Evolutionary conservation across 2,888 invertebrate species (phyloP).

Genomic region (Caenorhabditis angaria): DNA sequence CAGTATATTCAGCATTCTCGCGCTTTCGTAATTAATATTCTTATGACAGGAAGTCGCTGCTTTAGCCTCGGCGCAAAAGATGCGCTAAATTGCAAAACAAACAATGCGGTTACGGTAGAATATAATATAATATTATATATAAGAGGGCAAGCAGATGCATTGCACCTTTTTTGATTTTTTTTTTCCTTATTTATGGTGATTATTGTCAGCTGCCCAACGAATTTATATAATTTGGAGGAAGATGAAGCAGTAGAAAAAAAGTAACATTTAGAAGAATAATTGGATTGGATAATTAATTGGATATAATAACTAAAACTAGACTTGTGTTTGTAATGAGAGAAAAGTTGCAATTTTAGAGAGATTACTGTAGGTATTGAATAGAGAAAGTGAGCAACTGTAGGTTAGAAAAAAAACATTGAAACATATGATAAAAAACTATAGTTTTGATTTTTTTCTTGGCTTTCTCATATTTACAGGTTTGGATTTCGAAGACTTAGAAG

Average conservation of each 20-base stretch:
- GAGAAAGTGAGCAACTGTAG: too few relatives aligned
- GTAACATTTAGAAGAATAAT: neutral
- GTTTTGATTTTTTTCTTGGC: too few relatives aligned
- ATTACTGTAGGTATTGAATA: too few relatives aligned
- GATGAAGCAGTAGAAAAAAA: neutral
- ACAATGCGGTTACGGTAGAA: constrained; percentile 43
- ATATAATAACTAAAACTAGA: too few relatives aligned
- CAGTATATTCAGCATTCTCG: neutral
- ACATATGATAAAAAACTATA: too few relatives aligned
- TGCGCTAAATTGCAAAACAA: constrained; percentile 45
- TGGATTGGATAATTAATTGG: too few relatives aligned
- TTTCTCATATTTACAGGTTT: too few relatives aligned
- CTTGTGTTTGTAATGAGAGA: neutral
- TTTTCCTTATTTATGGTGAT: neutral
- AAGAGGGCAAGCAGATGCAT: constrained; percentile 29
- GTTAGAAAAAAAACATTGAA: too few relatives aligned
- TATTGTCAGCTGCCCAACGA: neutral
- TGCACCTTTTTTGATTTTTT: neutral
- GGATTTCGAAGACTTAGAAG: too few relatives aligned
- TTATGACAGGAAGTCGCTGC: constrained; percentile 18
- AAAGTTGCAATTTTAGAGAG: too few relatives aligned
- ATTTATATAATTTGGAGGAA: neutral
- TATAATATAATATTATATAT: neutral
- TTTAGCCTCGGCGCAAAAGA: constrained; percentile 10
- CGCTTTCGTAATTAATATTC: constrained; percentile 39